Evolutionary conservation across 2,113 vertebrate species (phyloP), one percentile per base, ranked within the genome.

Genomic region (Aleadryas rufinucha): DNA sequence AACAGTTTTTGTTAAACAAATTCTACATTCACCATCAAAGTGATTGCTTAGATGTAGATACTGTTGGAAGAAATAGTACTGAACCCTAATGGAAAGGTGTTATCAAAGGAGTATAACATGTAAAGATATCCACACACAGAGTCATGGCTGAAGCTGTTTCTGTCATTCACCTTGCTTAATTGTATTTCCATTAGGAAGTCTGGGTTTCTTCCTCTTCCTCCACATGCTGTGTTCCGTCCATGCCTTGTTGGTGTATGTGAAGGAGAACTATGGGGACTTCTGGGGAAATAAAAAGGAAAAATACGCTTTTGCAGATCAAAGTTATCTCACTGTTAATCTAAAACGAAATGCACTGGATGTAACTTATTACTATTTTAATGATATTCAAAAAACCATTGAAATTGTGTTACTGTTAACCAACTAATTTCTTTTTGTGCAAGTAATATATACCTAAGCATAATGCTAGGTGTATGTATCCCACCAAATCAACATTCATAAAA

Each of bases 111-210:
- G 8, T 45, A 1, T 5, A 84, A 42, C 11, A 31, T 6, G 24
- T 44, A 59, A 87, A 50, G 16, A 54, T 65, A 76, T 9, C 61
- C 23, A 69, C 42, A 87, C 68, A 76, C 5, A 74, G 8, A 53
- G 27, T 16, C 24, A n/a, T 2, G 9, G 17, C 44, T 54, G 22
- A 45, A 84, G 59, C 11, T 26, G 28, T 54, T 85, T 66, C 57
- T 91, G n/a, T 76, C 37, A 66, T 15, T 97, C 84, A 99, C 99
- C 98, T 99, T 99, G 97, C 98, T 99, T 89, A 99, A 98, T 24
- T 99, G 99, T 95, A 99, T 99, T 97, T 99, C 99, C 99, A 99
- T 99, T 26, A 99, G 96, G 64, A 99, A 98, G 42, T 99, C 99
- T 41, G 98, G 98, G 93, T 99, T 99, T 94, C 99, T 98, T 84